Percentiles rank a stretch among this genome's conserved stretches.
These are phyloP conservation scores for Lithophane semibrunnea DNA, from an alignment of 2,888 invertebrate species.

Conservation along the genomic window DNA sequence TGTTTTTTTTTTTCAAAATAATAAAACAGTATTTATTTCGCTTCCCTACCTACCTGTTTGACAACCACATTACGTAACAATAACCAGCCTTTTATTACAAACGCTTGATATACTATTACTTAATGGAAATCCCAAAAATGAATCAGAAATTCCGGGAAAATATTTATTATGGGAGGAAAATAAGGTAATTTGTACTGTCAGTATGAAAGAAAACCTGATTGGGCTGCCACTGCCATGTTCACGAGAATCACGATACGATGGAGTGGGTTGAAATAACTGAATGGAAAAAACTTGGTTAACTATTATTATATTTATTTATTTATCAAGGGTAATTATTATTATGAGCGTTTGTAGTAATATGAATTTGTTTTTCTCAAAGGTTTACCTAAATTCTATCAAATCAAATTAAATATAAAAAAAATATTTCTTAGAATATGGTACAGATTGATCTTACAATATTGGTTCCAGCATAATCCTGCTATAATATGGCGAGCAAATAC, in stretches of 20 bases:
- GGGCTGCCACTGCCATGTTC: slow-evolving; percentile 70
- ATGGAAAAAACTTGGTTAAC: slow-evolving; percentile 21
- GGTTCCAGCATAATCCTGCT: no score
- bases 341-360: background rate
- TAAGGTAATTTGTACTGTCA: slow-evolving; percentile 74
- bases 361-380: background rate
- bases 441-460: no score
- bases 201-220: slow-evolving; percentile 71
- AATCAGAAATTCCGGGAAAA: slow-evolving; percentile 28
- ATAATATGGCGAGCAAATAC: no score
- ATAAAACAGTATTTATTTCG: background rate
- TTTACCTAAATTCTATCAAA: background rate
- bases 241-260: slow-evolving; percentile 54
- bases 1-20: background rate
- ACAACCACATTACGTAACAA: background rate
- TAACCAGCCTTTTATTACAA: background rate
- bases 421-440: no score
- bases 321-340: slow-evolving; percentile 23
- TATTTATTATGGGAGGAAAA: slow-evolving; percentile 55
- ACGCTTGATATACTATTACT: slow-evolving; percentile 7
- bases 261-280: slow-evolving; percentile 42
- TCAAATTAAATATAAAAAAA: no score
- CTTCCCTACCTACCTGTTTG: background rate
- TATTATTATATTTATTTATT: slow-evolving; percentile 21
- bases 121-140: slow-evolving; percentile 17